These are phyloP conservation scores for Betta splendens DNA, from an alignment of 2,797 vertebrate species.

Conservation along the genomic window DNA sequence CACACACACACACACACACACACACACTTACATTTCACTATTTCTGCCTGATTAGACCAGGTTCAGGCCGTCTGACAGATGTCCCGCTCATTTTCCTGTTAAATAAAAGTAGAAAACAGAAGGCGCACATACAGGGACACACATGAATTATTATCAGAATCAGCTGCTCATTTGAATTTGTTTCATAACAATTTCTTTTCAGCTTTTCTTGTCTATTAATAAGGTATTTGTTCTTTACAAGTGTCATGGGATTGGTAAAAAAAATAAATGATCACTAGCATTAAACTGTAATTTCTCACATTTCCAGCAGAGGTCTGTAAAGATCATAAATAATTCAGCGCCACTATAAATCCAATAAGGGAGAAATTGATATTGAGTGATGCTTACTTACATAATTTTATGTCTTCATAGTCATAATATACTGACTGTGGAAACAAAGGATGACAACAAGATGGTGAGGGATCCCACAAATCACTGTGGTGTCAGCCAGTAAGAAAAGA, in stretches of 20 bases:
- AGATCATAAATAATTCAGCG: constrained; percentile 17
- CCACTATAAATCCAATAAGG: neutral
- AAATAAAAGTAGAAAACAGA: no score
- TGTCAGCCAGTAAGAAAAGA: neutral
- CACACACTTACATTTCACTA: neutral
- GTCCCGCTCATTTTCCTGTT: no score
- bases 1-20: no score
- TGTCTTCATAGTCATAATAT: neutral
- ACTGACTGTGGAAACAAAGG: neutral
- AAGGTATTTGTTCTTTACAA: neutral
- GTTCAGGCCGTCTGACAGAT: neutral
- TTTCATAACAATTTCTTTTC: neutral
- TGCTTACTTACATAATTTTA: neutral
- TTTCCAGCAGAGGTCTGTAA: constrained; percentile 46
- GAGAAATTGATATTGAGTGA: neutral
- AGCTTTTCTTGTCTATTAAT: no score
- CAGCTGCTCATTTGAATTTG: neutral
- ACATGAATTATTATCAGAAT: neutral
- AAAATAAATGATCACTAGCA: neutral
- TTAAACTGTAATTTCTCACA: constrained; percentile 32
- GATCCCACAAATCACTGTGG: neutral
- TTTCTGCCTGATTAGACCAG: neutral
- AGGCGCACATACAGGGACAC: neutral
- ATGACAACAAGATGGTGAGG: neutral
- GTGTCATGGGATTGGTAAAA: neutral